These are phyloP conservation scores for Typhlichthys subterraneus DNA, from an alignment of 2,797 vertebrate genomes.

Conservation along the genomic window DNA sequence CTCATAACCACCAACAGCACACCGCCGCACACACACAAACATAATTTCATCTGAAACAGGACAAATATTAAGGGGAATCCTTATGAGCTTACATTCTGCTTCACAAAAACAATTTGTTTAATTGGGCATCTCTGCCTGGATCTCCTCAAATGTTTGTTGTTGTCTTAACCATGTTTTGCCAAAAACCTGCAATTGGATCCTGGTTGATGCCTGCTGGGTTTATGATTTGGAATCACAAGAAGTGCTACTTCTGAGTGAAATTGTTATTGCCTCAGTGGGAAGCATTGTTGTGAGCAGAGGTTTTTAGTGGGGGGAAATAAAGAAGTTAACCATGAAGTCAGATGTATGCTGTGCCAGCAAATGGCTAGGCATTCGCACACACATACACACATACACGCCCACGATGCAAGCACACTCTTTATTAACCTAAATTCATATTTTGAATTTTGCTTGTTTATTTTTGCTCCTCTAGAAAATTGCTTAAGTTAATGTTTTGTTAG, in stretches of 20 bases:
- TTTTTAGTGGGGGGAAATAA: constrained; percentile 54
- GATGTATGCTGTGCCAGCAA: constrained; percentile 32
- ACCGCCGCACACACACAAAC: constrained; percentile 35
- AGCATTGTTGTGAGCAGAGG: constrained; percentile 61
- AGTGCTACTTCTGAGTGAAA: constrained; percentile 65
- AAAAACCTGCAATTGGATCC: constrained; percentile 59
- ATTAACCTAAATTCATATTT: not conserved
- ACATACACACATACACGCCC: not conserved
- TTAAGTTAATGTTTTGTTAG: not conserved
- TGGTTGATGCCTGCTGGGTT: constrained; percentile 72
- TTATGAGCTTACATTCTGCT: constrained; percentile 58
- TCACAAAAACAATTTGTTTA: constrained; percentile 79
- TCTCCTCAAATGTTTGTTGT: constrained; percentile 56
- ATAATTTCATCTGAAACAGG: constrained; percentile 71
- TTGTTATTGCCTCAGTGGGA: constrained; percentile 72
- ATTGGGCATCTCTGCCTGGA: constrained; percentile 66
- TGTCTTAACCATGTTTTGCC: constrained; percentile 63
- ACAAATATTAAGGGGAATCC: constrained; percentile 74
- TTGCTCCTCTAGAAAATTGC: not conserved
- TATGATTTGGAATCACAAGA: constrained; percentile 75
- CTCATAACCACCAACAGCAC: constrained; percentile 48
- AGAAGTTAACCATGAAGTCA: constrained; percentile 67
- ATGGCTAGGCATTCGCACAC: constrained; percentile 13
- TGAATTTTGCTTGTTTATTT: no score
- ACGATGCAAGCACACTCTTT: no score